Evolutionary conservation across 2,888 invertebrate genomes (phyloP).

Genomic region (Cryptocephalus moraei): DNA sequence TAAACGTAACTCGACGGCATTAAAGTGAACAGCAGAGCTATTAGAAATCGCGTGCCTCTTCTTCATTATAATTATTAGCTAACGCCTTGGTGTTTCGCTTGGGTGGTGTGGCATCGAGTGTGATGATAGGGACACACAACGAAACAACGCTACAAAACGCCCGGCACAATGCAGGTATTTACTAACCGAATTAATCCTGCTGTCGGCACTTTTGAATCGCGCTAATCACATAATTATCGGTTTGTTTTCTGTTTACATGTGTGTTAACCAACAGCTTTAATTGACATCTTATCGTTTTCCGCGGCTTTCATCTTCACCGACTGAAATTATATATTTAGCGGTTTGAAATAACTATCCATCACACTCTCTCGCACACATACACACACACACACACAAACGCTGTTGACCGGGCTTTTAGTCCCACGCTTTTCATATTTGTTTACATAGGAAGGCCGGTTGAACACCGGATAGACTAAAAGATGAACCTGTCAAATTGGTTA

Average conservation of each 20-base stretch:
- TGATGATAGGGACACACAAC: slow-evolving; percentile 3
- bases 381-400: too few species aligned
- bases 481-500: too few species aligned
- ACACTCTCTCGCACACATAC: background rate
- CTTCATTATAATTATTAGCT: slow-evolving; percentile 6
- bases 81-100: background rate
- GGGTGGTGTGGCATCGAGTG: too few species aligned
- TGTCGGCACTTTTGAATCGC: slow-evolving; percentile 13
- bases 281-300: slow-evolving; percentile 11
- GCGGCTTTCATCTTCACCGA: slow-evolving; percentile 10
- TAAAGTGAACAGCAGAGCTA: too few species aligned
- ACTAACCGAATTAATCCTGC: slow-evolving; percentile 11
- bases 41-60: slow-evolving; percentile 5
- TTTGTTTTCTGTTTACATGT: slow-evolving; percentile 13
- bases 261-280: slow-evolving; percentile 11
- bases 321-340: slow-evolving; percentile 11
- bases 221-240: slow-evolving; percentile 17
- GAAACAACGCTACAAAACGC: slow-evolving; percentile 2
- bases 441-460: too few species aligned
- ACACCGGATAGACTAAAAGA: too few species aligned
- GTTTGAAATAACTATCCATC: slow-evolving; percentile 6
- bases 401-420: too few species aligned
- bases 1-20: too few species aligned
- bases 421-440: too few species aligned
- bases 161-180: slow-evolving; percentile 11